Percentiles rank a stretch among this genome's conserved stretches.
Conservation (phyloP, 2,888 invertebrate genomes). For the Parelbella ahira region DNA sequence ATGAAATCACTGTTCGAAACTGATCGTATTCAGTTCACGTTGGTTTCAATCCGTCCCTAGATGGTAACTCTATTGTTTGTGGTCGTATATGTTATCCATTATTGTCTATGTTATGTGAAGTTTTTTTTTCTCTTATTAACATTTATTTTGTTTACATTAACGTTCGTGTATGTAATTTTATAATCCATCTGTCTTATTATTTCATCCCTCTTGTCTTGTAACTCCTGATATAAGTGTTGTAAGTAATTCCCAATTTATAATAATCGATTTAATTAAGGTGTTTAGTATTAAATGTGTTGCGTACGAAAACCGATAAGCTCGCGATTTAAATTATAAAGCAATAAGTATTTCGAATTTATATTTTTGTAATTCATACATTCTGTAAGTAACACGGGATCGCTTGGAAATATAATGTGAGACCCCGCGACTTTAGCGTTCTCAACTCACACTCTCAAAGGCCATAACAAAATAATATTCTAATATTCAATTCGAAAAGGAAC, state of each 20-base stretch:
- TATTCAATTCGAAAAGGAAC: no score
- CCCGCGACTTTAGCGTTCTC: no score
- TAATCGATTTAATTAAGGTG: constrained; percentile 19
- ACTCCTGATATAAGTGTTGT: constrained; percentile 16
- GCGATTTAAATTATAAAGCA: constrained; percentile 13
- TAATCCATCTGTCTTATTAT: constrained; percentile 3
- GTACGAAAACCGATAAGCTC: constrained; percentile 16
- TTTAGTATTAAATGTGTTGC: constrained; percentile 11
- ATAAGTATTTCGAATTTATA: constrained; percentile 12
- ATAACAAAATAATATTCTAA: no score
- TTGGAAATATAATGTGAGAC: no score
- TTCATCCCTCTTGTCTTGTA: constrained; percentile 11
- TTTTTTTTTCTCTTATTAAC: no score
- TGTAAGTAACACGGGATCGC: no score
- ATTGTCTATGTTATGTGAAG: neutral
- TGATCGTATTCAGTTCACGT: constrained; percentile 40
- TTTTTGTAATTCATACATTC: no score
- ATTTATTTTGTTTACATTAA: constrained; percentile 9
- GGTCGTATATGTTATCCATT: no score
- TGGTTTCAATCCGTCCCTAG: constrained; percentile 70
- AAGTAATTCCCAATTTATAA: constrained; percentile 18
- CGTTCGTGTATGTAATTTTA: constrained; percentile 3
- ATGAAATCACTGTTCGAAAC: constrained; percentile 36
- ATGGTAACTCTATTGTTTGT: constrained; percentile 35
- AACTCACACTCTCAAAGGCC: no score